Conservation (phyloP, 2,888 invertebrate species). For the Helleia helle region DNA sequence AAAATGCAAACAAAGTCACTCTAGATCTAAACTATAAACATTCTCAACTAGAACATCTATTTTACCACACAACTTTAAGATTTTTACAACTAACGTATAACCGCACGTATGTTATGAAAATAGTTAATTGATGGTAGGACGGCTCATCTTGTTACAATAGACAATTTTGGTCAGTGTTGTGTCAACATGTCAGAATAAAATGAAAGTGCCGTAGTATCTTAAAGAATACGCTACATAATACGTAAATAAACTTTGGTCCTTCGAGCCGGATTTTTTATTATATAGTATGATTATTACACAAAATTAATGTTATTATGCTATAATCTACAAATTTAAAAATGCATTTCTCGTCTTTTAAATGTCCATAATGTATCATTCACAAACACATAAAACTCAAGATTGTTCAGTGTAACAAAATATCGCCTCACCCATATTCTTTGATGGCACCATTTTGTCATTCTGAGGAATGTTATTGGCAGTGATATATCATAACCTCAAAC, state of each 20-base stretch:
- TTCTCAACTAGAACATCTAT: slow-evolving; percentile 14
- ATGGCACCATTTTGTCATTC: slow-evolving; percentile 41
- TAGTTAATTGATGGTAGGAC: slow-evolving; percentile 11
- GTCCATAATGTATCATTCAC: too few species aligned
- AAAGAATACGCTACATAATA: too few species aligned
- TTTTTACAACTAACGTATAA: slow-evolving; percentile 7
- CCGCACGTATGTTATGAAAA: slow-evolving; percentile 12
- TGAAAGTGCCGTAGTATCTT: too few species aligned
- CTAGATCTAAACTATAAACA: slow-evolving; percentile 2
- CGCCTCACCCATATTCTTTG: slow-evolving; percentile 24
- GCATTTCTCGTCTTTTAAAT: not conserved
- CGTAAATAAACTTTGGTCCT: too few species aligned
- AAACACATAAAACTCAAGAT: not conserved
- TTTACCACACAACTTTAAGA: slow-evolving; percentile 13
- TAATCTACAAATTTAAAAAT: not conserved
- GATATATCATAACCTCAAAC: slow-evolving; percentile 33
- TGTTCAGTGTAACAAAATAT: slow-evolving; percentile 17
- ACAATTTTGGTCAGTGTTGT: not conserved
- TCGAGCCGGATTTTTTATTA: not conserved
- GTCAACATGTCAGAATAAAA: too few species aligned
- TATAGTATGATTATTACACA: not conserved
- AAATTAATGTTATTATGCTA: too few species aligned
- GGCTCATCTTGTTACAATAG: slow-evolving; percentile 6
- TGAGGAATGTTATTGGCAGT: slow-evolving; percentile 63
- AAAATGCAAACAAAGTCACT: not conserved